Evolutionary conservation across 2,113 vertebrate species (phyloP), one percentile per base, ranked within the genome.

Genomic region (Amphiprion percula): DNA sequence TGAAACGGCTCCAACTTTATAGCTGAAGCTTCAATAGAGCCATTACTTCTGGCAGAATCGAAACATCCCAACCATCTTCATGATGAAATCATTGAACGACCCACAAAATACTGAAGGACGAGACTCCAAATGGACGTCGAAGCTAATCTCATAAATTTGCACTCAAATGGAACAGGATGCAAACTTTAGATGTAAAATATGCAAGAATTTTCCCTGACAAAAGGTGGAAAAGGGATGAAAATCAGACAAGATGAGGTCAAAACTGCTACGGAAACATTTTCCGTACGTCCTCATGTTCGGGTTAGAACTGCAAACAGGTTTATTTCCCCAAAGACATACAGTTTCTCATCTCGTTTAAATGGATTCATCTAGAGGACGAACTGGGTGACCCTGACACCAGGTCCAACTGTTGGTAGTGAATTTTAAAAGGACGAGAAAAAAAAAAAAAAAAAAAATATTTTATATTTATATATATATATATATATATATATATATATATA

Each of bases 101-200:
- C 30, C 15, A 23, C 47, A 24, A 11, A 19, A 15, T 26, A 8
- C 26, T 44, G 8, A n/a, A 56, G 28, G 30, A 53, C 9, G 7
- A 9, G 33, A 37, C 33, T 76, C 78, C 41, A 55, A 1, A 16
- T 0, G 47, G 84, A 62, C 2, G 1, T 53, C 17, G 9, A 21
- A 58, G n/a, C 26, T 60, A 52, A 62, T 65, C 53, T 79, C 15
- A 15, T 5, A 26, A 52, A 80, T 83, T 81, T 65, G 68, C 69
- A 75, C 72, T 49, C 63, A 85, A 81, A 83, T 81, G 41, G 50
- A 74, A 60, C 47, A 37, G 3, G 10, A 21, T 53, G 47, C 24
- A 74, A 70, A 74, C 23, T 49, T 54, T 0, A 1, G 68, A 1
- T 1, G 50, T 73, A 63, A 64, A 28, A 3, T 28, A 23, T 17